Percentiles rank a stretch among this genome's conserved stretches.
Evolutionary conservation across 2,113 vertebrate species (phyloP).

Genomic region (Rynchops niger): DNA sequence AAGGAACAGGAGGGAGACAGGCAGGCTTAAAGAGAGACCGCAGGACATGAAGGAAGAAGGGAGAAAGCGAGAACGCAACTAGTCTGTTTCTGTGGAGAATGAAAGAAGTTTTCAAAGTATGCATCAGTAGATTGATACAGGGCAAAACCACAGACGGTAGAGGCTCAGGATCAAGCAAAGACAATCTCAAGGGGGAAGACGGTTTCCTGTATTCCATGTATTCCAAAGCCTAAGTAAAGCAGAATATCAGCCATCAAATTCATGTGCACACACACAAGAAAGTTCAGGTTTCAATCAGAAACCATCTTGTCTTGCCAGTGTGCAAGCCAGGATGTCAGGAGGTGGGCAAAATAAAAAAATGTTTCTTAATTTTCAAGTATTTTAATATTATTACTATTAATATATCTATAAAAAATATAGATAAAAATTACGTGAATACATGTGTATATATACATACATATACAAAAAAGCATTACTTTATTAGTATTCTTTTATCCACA

Average conservation of each 20-base stretch:
- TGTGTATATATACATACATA: background rate
- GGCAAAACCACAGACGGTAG: background rate
- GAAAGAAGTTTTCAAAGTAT: background rate
- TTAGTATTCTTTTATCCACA: fast-evolving
- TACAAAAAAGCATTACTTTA: background rate
- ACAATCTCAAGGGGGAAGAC: background rate
- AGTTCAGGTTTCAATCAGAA: background rate
- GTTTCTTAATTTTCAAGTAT: background rate
- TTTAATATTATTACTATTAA: background rate
- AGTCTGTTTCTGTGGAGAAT: background rate
- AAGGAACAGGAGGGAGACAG: background rate
- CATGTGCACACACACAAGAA: fast-evolving
- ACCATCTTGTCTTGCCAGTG: background rate
- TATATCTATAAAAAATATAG: background rate
- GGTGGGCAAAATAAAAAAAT: background rate
- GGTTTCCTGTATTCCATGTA: background rate
- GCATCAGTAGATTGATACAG: background rate
- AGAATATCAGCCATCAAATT: background rate
- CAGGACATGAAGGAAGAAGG: background rate
- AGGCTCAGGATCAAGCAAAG: background rate
- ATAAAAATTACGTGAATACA: background rate
- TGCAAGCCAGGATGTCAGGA: background rate
- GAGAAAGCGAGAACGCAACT: background rate
- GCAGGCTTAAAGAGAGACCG: background rate
- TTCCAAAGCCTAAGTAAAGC: background rate